Evolutionary conservation across 2,888 invertebrate species (phyloP), one percentile per base, ranked within the genome.

Genomic region (Venusia cambrica): DNA sequence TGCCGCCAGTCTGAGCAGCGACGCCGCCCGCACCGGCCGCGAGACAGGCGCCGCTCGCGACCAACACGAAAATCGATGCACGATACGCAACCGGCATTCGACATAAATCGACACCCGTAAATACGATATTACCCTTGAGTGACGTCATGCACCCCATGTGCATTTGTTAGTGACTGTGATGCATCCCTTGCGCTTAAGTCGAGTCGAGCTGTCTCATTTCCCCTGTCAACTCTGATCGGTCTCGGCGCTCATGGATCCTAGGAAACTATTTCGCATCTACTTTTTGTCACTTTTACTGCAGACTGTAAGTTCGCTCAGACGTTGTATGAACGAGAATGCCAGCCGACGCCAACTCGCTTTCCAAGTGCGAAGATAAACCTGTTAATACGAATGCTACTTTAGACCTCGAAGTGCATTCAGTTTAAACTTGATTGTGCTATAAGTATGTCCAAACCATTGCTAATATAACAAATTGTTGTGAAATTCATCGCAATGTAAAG

Each of bases 51-150:
- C 66, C 73, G 74, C 68, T 72, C 76, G 79, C 77, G 77, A 76
- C 80, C 65, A 55, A 46, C 62, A 72, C 70, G 70, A 85, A 85
- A 85, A 85, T 85, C 85, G 79, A 87, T 87, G 85, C 81, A 78
- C 74, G 77, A 80, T 76, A 75, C 76, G 77, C 73, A 73, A 76
- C 74, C 75, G 76, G 73, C 74, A 65, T 69, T 63, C 62, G 56
- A 64, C 64, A 71, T 60, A 61, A 68, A 68, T 64, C 62, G 63
- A 54, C 48, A 58, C 70, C 55, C 61, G 77, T 79, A 76, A 78
- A 73, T 70, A 62, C 54, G 51, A 69, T 67, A 62, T 54, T 54
- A 40, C 57, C 62, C 51, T 71, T 65, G 53, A 65, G 70, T 69
- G 64, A 65, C 64, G 68, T 65, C 63, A 65, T 62, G 51, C 61